These are phyloP conservation scores for Drosophila pseudoobscura DNA, from an alignment of 1,140 invertebrate species.

Conservation along the genomic window DNA sequence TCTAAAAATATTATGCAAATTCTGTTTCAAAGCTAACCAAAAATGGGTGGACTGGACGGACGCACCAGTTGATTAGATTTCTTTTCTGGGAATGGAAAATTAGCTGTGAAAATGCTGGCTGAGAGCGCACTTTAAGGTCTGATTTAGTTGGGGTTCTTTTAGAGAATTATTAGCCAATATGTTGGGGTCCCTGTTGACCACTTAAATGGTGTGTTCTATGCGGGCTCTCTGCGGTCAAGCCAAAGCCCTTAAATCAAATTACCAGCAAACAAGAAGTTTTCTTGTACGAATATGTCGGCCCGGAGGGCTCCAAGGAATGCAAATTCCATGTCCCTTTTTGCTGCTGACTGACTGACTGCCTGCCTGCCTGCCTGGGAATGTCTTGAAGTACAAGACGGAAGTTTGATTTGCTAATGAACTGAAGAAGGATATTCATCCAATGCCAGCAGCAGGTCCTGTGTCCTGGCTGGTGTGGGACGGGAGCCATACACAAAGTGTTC, in stretches of 20 bases:
- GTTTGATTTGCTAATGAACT: conserved; percentile 81
- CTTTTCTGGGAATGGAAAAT: conserved; percentile 25
- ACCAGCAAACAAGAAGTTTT: conserved; percentile 58
- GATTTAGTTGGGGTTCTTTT: conserved; percentile 8
- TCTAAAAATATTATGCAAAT: conserved; percentile 75
- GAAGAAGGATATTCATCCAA: conserved; percentile 57
- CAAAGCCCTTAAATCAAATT: conserved; percentile 69
- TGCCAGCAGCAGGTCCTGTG: background rate
- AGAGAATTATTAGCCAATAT: background rate
- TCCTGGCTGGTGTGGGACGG: background rate
- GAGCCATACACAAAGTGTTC: conserved; percentile 44
- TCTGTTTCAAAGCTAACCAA: conserved; percentile 23
- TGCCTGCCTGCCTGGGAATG: conserved; percentile 32
- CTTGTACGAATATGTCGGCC: conserved; percentile 20
- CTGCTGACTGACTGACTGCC: conserved; percentile 41
- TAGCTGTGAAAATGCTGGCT: conserved; percentile 2
- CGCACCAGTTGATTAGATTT: conserved; percentile 38
- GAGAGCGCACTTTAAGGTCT: conserved; percentile 11
- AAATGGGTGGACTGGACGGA: background rate
- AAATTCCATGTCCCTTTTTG: conserved; percentile 61
- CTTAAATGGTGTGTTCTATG: background rate
- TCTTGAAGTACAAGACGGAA: conserved; percentile 63
- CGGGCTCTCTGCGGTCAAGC: conserved; percentile 15
- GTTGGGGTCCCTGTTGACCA: background rate
- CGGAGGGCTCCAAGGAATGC: conserved; percentile 52